A percentile compares a stretch with the other conserved stretches of the same genome.
phyloP scores from a whole-genome alignment of 2,797 vertebrate genomes.

The Ataeniobius toweri region DNA sequence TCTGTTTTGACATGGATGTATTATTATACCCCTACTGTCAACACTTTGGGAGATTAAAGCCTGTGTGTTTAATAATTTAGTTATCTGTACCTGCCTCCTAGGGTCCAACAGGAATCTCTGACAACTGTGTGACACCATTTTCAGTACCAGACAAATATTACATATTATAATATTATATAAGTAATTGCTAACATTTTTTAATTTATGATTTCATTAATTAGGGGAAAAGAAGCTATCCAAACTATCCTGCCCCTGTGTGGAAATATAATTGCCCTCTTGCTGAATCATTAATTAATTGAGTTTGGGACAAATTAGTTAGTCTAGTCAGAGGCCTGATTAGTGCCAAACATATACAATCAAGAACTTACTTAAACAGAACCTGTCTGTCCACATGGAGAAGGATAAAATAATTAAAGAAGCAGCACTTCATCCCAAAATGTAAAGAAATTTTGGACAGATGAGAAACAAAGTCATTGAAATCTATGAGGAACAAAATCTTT shows the following conservation, averaged over 20 bases:
- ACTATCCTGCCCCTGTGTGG: neutral
- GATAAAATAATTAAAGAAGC: too few relatives aligned
- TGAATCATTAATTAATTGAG: neutral
- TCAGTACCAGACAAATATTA: neutral
- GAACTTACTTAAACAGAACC: neutral
- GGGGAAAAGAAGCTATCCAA: neutral
- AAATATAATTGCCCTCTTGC: neutral
- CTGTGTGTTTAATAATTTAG: neutral
- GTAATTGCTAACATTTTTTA: neutral
- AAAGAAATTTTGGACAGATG: too few relatives aligned
- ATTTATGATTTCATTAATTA: neutral
- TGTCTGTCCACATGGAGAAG: too few relatives aligned
- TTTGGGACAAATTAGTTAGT: neutral
- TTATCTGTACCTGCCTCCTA: neutral
- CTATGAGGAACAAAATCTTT: too few relatives aligned
- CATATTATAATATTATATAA: neutral
- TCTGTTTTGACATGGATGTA: neutral
- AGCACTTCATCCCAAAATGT: too few relatives aligned
- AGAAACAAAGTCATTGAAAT: too few relatives aligned
- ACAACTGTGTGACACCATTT: neutral
- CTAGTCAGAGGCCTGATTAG: neutral
- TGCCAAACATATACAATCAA: neutral
- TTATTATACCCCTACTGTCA: neutral
- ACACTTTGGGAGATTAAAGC: neutral
- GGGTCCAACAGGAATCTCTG: neutral